phyloP scores from a whole-genome alignment of 1,140 invertebrate genomes.

The Diorhabda elongata region DNA sequence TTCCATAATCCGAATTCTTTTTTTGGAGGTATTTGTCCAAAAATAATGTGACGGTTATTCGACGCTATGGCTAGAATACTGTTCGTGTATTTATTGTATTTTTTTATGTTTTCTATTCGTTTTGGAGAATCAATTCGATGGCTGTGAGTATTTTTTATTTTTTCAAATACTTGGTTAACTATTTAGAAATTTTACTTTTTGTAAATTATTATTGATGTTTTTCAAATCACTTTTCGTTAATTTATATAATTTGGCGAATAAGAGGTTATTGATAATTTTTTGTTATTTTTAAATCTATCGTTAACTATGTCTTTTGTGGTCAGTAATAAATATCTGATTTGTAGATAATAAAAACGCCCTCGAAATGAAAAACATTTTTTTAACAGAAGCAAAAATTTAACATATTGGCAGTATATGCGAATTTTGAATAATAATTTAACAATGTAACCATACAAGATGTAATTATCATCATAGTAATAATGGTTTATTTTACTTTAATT shows the following conservation, averaged over 20 bases:
- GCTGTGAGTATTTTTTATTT: slow-evolving; percentile 22
- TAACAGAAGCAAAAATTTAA: too few species aligned
- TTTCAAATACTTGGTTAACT: not conserved
- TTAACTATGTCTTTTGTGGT: not conserved
- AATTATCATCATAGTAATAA: too few species aligned
- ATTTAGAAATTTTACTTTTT: not conserved
- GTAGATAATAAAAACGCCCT: too few species aligned
- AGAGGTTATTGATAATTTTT: not conserved
- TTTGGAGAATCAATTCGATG: slow-evolving; percentile 24
- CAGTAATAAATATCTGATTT: too few species aligned
- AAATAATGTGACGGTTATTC: not conserved
- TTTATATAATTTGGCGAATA: not conserved
- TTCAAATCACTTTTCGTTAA: not conserved
- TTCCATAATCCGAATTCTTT: not conserved
- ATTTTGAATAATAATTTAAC: too few species aligned
- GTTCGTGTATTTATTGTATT: slow-evolving; percentile 10
- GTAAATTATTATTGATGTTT: not conserved
- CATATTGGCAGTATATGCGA: too few species aligned
- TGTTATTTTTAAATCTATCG: not conserved
- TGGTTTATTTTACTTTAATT: too few species aligned
- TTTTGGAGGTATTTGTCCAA: not conserved
- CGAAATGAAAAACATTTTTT: too few species aligned
- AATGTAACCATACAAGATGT: too few species aligned
- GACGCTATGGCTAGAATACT: slow-evolving; percentile 9
- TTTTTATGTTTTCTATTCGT: slow-evolving; percentile 21